Percentiles rank a stretch among this genome's conserved stretches.
Conservation (phyloP, 2,113 vertebrate genomes). For the Garra rufa region DNA sequence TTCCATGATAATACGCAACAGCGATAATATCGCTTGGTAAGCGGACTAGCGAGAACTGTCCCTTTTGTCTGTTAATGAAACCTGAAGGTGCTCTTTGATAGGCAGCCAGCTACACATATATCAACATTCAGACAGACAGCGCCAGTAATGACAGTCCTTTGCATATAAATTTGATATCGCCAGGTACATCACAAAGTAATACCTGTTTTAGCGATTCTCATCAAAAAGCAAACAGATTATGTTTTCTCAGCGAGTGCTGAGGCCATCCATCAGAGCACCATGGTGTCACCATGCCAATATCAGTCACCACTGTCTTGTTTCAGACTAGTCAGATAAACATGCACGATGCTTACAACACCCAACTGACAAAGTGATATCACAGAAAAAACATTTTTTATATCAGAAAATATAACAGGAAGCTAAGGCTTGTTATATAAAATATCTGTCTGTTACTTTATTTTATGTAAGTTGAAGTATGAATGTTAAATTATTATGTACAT, state of each 20-base stretch:
- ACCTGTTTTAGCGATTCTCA: slow-evolving; percentile 47
- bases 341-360: neutral
- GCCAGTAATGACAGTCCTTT: slow-evolving; percentile 59
- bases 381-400: neutral
- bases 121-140: slow-evolving; percentile 60
- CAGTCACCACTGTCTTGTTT: slow-evolving; percentile 38
- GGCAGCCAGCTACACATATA: slow-evolving; percentile 55
- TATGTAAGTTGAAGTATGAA: neutral
- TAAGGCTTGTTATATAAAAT: slow-evolving; percentile 3
- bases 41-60: neutral
- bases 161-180: slow-evolving; percentile 66
- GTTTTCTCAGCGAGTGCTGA: slow-evolving; percentile 20
- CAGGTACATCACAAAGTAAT: slow-evolving; percentile 57
- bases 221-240: slow-evolving; percentile 51
- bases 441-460: neutral
- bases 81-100: slow-evolving; percentile 41
- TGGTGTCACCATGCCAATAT: slow-evolving; percentile 41
- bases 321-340: slow-evolving; percentile 35
- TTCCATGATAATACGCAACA: neutral
- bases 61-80: slow-evolving; percentile 15
- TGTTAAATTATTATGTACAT: neutral
- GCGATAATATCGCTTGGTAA: slow-evolving; percentile 25
- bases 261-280: slow-evolving; percentile 38
- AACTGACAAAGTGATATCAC: neutral
- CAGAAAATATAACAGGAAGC: neutral